Evolutionary conservation across 2,113 vertebrate species (phyloP).

Genomic region (Electrona antarctica): DNA sequence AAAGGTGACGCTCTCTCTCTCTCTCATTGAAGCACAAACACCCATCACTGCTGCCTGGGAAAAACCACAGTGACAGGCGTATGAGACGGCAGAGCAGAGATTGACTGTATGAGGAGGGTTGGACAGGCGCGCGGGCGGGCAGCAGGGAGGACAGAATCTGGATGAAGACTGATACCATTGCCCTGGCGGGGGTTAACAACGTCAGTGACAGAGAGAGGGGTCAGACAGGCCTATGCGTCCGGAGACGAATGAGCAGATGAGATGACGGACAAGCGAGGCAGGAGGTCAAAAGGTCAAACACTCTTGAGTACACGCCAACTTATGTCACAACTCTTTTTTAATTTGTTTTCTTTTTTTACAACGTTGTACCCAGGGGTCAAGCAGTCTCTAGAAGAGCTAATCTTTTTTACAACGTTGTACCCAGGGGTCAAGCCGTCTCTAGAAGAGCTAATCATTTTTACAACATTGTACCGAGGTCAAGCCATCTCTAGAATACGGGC

Average conservation of each 20-base stretch:
- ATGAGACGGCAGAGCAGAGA: slow-evolving; percentile 28
- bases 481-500: no score
- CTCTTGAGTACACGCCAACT: no score
- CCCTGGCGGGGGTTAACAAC: slow-evolving; percentile 38
- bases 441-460: no score
- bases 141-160: slow-evolving; percentile 19
- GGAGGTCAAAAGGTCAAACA: slow-evolving; percentile 2
- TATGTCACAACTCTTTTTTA: no score
- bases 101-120: neutral
- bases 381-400: no score
- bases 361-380: no score
- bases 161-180: slow-evolving; percentile 5
- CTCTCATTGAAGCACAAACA: slow-evolving; percentile 37
- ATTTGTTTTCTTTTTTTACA: no score
- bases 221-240: slow-evolving; percentile 31
- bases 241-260: slow-evolving; percentile 8
- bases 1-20: no score
- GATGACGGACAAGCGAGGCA: neutral
- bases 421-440: no score
- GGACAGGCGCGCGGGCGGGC: neutral
- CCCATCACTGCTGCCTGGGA: slow-evolving; percentile 41
- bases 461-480: no score
- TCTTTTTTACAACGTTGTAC: no score
- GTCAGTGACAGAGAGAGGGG: slow-evolving; percentile 38
- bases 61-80: slow-evolving; percentile 29